Conservation (phyloP, 1,140 invertebrate genomes). For the Drosophila pseudoananassae region DNA sequence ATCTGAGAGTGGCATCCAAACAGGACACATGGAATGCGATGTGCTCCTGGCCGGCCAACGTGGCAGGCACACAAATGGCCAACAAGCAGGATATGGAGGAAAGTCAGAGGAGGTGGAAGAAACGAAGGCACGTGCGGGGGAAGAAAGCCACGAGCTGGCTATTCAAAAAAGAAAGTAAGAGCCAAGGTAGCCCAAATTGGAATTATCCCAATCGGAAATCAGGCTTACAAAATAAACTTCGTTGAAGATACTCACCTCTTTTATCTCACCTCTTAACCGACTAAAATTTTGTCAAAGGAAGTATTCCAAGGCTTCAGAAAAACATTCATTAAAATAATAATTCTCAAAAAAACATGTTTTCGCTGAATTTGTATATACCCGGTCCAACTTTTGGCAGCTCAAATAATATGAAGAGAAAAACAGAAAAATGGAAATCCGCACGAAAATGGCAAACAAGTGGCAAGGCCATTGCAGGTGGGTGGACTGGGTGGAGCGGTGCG, state of each 20-base stretch:
- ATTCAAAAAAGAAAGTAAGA: slow-evolving; percentile 6
- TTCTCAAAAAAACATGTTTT: background rate
- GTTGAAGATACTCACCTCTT: too few relatives aligned
- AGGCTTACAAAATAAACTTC: background rate
- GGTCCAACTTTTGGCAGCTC: background rate
- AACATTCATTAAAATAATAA: background rate
- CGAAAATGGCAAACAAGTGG: slow-evolving; percentile 53
- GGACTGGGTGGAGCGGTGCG: background rate
- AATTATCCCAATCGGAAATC: background rate
- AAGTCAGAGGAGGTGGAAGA: background rate
- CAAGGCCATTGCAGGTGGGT: slow-evolving; percentile 28
- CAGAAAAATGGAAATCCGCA: slow-evolving; percentile 32
- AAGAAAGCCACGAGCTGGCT: slow-evolving; percentile 23
- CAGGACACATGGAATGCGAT: slow-evolving; percentile 24
- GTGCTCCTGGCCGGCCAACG: slow-evolving; percentile 40
- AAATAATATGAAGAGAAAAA: background rate
- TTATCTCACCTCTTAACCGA: too few relatives aligned
- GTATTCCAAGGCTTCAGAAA: too few relatives aligned
- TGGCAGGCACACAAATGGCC: slow-evolving; percentile 70
- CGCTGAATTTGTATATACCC: too few relatives aligned
- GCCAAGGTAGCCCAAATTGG: slow-evolving; percentile 9
- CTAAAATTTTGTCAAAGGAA: too few relatives aligned
- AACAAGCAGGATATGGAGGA: slow-evolving; percentile 27
- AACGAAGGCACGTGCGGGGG: background rate
- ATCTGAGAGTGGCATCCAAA: slow-evolving; percentile 55